Evolutionary conservation across 2,888 invertebrate genomes (phyloP).

Genomic region (Drosophila parthenogenetica): DNA sequence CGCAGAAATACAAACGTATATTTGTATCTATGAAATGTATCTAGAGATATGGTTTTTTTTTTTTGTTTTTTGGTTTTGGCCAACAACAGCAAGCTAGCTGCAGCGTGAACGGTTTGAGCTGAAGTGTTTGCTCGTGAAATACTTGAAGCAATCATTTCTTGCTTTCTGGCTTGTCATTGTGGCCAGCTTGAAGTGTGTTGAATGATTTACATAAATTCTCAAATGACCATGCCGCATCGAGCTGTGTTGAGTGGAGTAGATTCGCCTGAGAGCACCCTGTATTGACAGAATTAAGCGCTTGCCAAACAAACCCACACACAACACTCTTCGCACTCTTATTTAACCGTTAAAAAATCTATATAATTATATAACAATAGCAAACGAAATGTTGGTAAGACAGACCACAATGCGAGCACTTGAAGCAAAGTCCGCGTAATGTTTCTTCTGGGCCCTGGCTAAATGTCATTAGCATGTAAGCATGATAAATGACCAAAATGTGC

Average conservation of each 20-base stretch:
- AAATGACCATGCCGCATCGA: constrained; percentile 48
- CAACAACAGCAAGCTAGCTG: constrained; percentile 12
- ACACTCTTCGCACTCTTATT: constrained; percentile 24
- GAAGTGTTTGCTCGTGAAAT: constrained; percentile 79
- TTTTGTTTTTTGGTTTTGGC: constrained; percentile 5
- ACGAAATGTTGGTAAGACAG: constrained; percentile 14
- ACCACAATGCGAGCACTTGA: constrained; percentile 53
- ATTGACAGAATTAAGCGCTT: constrained; percentile 74
- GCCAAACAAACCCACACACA: constrained; percentile 70
- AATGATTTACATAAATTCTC: constrained; percentile 81
- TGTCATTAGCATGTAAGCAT: constrained; percentile 80
- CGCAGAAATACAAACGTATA: constrained; percentile 19
- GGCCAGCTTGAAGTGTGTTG: constrained; percentile 68
- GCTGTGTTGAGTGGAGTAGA: neutral
- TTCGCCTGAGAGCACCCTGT: constrained; percentile 59
- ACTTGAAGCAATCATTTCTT: constrained; percentile 68
- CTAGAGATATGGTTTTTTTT: constrained; percentile 30
- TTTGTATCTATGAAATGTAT: constrained; percentile 27
- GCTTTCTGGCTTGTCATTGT: constrained; percentile 74
- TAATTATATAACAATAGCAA: constrained; percentile 57
- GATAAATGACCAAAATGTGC: constrained; percentile 72
- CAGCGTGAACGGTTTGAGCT: constrained; percentile 28
- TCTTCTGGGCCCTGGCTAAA: constrained; percentile 53
- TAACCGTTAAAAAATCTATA: constrained; percentile 62
- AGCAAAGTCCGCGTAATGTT: constrained; percentile 41